Evolutionary conservation across 1,140 invertebrate genomes (phyloP), one percentile per base, ranked within the genome.

Genomic region (Hirudo medicinalis): DNA sequence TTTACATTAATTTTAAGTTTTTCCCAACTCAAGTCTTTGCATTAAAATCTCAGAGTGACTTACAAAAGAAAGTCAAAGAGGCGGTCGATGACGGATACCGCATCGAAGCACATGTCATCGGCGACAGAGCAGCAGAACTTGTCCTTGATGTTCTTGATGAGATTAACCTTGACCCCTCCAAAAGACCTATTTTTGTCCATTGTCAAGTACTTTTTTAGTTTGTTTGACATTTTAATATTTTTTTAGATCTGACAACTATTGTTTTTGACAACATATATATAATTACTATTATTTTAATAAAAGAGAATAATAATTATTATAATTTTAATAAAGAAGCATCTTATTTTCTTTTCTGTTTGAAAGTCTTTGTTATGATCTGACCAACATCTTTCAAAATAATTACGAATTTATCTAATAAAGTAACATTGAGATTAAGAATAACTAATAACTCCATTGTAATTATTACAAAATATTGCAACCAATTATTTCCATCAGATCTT

Each of bases 171-270:
- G 32, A 54, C 6, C 71, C 57, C 20, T 40, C 55, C 15, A 67
- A 3, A 15, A 66, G 71, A 54, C 71, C 71, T 63, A 72, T 72
- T 27, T 29, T 72, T 43, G 49, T 49, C 19, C 71, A 72, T 49
- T 72, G 71, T 27, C 60, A 72, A 43, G 71, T 72, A 54, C 9
- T 63, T 25, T 25, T 32, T 63, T 32, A 63, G 22, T 11, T 63
- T 63, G 22, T 49, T 49, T 49, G 43, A 49, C 13, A 11, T 49
- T 49, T 5, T 11, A 8, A 49, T 49, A 2, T 17, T 15, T 49
- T 49, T 49, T 5, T 5, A 49, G 9, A 36, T 36, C 32, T 36
- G 32, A 15, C 43, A 49, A 49, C 3, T 49, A 49, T 49, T 5
- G 15, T 36, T 36, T 36, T 36, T 36, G 32, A 36, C 32, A 36